Evolutionary conservation across 2,888 invertebrate genomes (phyloP), one percentile per base, ranked within the genome.

Genomic region (Girardia tigrina): DNA sequence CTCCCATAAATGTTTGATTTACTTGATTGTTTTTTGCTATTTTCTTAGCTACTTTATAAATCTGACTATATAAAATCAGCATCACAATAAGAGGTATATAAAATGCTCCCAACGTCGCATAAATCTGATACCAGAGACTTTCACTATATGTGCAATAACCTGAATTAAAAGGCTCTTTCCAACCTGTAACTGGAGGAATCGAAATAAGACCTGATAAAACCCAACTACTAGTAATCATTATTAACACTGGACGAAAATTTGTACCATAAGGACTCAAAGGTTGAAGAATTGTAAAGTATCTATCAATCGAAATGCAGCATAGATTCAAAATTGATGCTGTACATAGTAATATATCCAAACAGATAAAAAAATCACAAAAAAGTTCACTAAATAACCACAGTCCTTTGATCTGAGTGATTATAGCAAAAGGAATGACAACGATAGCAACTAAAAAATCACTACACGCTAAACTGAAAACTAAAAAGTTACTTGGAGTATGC

Each of bases 161-260:
- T 20, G 26, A 26, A 26, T 76, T 75, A 16, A 71, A 69, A 1
- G 72, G 42, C 16, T 78, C 77, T 27, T 79, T 76, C 80, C 81
- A 81, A 28, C 82, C 81, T 56, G 82, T 79, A 6, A 82, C 79
- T 0, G 82, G 81, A 1, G 82, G 82, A 70, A 80, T 80, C 0
- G 81, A 81, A 69, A 82, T 80, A 4, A 79, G 74, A 0, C 79
- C 79, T 1, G 81, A 79, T 6, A 79, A 76, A 1, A 81, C 28
- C 83, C 83, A 83, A 16, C 80, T 82, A 14, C 79, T 78, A 0
- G 78, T 79, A n/a, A 83, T 81, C 81, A 83, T 82, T 28, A 81
- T 73, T 0, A 79, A 74, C 29, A 79, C 80, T 81, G 91, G 91
- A 42, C 79, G 81, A 6, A 82, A 78, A 42, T 80, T 80, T 6